Conservation (phyloP, 2,888 invertebrate genomes). For the Drosophila tanythrix region DNA sequence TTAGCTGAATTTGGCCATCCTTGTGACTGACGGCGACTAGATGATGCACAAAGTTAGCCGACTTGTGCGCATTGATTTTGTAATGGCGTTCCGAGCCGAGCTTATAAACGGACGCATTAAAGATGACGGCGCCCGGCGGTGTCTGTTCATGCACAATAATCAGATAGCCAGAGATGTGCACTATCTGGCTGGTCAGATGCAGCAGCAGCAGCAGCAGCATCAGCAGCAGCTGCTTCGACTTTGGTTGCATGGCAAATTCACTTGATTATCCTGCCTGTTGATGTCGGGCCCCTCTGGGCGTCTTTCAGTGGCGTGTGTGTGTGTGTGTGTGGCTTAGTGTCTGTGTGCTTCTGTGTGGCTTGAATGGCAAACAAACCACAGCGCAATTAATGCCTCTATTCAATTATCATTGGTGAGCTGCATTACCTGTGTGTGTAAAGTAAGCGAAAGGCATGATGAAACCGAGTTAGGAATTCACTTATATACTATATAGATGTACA, state of each 20-base stretch:
- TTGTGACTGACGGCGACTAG: conserved; percentile 91
- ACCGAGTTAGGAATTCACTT: conserved; percentile 37
- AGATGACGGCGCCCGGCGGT: conserved; percentile 88
- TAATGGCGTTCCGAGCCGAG: conserved; percentile 92
- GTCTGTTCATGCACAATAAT: conserved; percentile 87
- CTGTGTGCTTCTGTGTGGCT: conserved; percentile 36
- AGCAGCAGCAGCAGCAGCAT: conserved; percentile 45
- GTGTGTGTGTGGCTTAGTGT: conserved; percentile 9
- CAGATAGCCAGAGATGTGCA: conserved; percentile 85
- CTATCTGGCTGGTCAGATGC: conserved; percentile 46
- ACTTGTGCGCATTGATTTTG: conserved; percentile 91
- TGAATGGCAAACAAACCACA: conserved; percentile 66
- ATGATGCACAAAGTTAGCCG: conserved; percentile 92
- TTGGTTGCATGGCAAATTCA: conserved; percentile 57
- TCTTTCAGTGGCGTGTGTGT: neutral
- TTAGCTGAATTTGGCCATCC: conserved; percentile 90
- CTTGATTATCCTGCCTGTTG: conserved; percentile 40
- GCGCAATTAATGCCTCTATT: conserved; percentile 64
- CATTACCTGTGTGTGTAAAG: conserved; percentile 41
- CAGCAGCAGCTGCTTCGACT: conserved; percentile 36
- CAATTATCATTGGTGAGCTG: conserved; percentile 71
- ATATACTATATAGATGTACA: neutral
- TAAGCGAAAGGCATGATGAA: conserved; percentile 4
- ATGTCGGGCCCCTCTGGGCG: neutral
- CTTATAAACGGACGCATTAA: conserved; percentile 92